phyloP scores from a whole-genome alignment of 2,113 vertebrate species.

The Salvator merianae region DNA sequence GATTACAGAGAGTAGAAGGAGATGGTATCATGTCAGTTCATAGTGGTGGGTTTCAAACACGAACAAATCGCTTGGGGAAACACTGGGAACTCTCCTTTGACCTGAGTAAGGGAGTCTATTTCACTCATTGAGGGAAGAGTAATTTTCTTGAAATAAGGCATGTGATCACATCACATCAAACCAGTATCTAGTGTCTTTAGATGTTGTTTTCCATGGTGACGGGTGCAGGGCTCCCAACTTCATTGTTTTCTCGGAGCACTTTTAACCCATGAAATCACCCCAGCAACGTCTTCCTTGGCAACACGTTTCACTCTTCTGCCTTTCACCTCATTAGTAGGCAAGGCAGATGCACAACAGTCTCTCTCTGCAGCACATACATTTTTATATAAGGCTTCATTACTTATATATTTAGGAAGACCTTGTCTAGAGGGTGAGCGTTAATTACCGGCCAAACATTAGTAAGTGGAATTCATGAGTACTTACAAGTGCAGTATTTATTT shows the following conservation, averaged over 20 bases:
- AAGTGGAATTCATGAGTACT: conserved; percentile 30
- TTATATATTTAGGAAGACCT: conserved; percentile 32
- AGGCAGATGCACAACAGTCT: conserved; percentile 39
- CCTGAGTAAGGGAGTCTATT: conserved; percentile 9
- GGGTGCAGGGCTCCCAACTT: neutral
- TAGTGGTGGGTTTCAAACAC: conserved; percentile 3
- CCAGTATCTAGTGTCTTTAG: neutral
- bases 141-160: conserved; percentile 14
- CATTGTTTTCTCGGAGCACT: neutral
- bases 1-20: neutral
- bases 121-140: conserved; percentile 16
- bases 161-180: neutral
- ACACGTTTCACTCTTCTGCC: conserved; percentile 37
- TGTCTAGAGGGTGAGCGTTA: conserved; percentile 20
- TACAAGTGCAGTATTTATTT: conserved; percentile 48
- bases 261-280: conserved; percentile 18
- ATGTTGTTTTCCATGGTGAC: conserved; percentile 2
- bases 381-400: conserved; percentile 59
- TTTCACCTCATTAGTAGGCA: conserved; percentile 61
- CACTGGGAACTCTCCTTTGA: conserved; percentile 6
- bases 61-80: neutral
- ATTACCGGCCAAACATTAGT: conserved; percentile 28
- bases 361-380: conserved; percentile 41
- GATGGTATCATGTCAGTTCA: conserved; percentile 3
- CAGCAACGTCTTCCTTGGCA: conserved; percentile 46